Percentiles rank a stretch among this genome's conserved stretches.
Evolutionary conservation across 2,113 vertebrate species (phyloP).

Genomic region (Nettapus auritus): DNA sequence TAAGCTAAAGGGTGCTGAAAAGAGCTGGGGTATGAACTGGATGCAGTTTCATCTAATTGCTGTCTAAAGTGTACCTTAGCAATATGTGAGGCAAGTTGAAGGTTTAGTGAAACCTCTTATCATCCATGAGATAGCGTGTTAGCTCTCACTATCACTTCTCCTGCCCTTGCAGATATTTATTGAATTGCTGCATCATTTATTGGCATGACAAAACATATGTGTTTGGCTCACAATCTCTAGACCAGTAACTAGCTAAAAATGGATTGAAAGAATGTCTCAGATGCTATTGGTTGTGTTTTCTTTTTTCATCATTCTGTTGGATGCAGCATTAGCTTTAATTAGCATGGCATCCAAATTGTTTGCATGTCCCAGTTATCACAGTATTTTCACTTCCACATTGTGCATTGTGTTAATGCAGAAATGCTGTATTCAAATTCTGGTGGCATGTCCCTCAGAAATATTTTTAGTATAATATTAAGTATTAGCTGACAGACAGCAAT

Average conservation of each 20-base stretch:
- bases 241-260: neutral
- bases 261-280: neutral
- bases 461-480: neutral
- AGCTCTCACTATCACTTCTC: conserved; percentile 2
- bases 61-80: neutral
- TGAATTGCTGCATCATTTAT: neutral
- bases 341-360: neutral
- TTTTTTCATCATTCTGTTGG: neutral
- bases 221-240: neutral
- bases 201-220: neutral
- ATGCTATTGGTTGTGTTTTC: neutral
- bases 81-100: neutral
- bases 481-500: neutral
- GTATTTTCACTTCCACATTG: neutral
- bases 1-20: neutral
- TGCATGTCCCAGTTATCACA: neutral
- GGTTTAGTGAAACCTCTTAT: neutral
- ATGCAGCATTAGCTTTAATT: neutral
- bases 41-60: neutral
- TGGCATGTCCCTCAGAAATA: neutral
- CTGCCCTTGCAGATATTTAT: neutral
- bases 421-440: neutral
- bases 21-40: neutral
- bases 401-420: neutral
- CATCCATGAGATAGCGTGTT: neutral